Evolutionary conservation across 2,888 invertebrate species (phyloP).

Genomic region (Argyra leucocephala): DNA sequence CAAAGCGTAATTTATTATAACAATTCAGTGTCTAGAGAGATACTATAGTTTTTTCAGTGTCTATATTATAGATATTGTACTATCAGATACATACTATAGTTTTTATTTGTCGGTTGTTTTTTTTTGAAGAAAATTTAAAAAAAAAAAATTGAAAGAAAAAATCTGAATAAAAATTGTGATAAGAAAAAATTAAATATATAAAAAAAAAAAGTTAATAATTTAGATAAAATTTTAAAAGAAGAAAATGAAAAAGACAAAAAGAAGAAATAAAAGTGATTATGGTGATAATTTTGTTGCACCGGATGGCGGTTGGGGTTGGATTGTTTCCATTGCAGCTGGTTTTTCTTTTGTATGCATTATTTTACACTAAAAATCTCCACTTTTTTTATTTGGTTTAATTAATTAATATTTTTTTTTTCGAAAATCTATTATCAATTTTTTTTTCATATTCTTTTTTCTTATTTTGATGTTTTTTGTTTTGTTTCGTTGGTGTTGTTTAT

Average conservation of each 20-base stretch:
- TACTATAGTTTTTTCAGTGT: too few species aligned
- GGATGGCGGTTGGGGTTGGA: constrained; percentile 68
- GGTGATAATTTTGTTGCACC: constrained; percentile 55
- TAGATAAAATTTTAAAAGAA: too few species aligned
- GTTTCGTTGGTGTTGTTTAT: too few species aligned
- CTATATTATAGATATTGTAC: too few species aligned
- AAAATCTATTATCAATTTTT: neutral
- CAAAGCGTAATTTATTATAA: too few species aligned
- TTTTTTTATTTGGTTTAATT: too few species aligned
- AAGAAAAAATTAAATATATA: constrained; percentile 42
- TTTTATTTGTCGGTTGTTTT: too few species aligned
- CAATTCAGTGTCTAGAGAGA: too few species aligned
- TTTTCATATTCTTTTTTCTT: constrained; percentile 12
- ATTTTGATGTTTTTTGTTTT: too few species aligned
- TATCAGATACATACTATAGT: too few species aligned
- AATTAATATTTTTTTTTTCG: neutral
- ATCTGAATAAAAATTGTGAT: constrained; percentile 40
- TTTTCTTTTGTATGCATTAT: constrained; percentile 59
- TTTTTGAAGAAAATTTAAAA: neutral
- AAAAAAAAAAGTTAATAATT: too few species aligned
- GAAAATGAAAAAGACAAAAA: constrained; percentile 38
- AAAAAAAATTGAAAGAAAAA: constrained; percentile 42
- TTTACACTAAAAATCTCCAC: too few species aligned
- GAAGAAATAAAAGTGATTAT: constrained; percentile 40
- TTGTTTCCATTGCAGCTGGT: constrained; percentile 61